A percentile compares a stretch with the other conserved stretches of the same genome.
Evolutionary conservation across 2,797 vertebrate species (phyloP).

Genomic region (Pelobates cultripes): DNA sequence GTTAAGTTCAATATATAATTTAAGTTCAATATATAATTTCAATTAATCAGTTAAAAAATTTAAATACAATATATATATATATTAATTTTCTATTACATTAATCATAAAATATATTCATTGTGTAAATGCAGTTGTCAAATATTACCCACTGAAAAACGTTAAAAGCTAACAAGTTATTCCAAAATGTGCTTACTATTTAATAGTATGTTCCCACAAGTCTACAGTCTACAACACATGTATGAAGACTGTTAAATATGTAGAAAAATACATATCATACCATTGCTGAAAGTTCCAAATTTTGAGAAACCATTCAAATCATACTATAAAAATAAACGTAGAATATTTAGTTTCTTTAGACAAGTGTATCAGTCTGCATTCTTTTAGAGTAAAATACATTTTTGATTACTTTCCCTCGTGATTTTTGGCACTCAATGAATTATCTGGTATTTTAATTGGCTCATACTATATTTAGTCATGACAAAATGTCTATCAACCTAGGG

Average conservation of each 20-base stretch:
- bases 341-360: not conserved
- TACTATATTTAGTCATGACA: not conserved
- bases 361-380: not conserved
- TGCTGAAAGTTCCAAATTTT: not conserved
- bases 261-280: not conserved
- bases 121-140: too few relatives aligned
- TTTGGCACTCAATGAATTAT: not conserved
- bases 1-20: too few relatives aligned
- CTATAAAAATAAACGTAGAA: not conserved
- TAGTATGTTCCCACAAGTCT: too few relatives aligned
- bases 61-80: too few relatives aligned
- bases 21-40: too few relatives aligned
- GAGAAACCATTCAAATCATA: not conserved
- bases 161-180: too few relatives aligned
- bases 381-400: not conserved
- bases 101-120: too few relatives aligned
- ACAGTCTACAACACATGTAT: too few relatives aligned
- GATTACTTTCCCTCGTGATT: not conserved
- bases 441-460: not conserved
- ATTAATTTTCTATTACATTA: too few relatives aligned
- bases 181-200: too few relatives aligned
- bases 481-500: not conserved
- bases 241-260: not conserved
- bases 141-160: too few relatives aligned
- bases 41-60: too few relatives aligned